A percentile compares a stretch with the other conserved stretches of the same genome.
These are phyloP conservation scores for Ochlodes sylvanus DNA, from an alignment of 2,888 invertebrate genomes.

Conservation along the genomic window DNA sequence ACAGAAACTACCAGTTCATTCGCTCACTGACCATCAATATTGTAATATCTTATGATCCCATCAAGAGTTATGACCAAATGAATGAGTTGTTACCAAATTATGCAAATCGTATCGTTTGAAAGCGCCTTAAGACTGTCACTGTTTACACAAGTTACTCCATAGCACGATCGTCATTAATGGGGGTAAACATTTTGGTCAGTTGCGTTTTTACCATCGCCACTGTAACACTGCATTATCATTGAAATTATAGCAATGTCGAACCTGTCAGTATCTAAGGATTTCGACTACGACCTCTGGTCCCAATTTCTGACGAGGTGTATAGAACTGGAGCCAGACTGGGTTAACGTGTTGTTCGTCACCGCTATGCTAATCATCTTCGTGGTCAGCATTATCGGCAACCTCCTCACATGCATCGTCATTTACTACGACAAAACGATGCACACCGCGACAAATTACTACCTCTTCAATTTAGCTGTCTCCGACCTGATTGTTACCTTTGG, in stretches of 20 bases:
- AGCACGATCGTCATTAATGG: slow-evolving; percentile 7
- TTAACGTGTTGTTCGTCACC: slow-evolving; percentile 45
- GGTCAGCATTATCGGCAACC: slow-evolving; percentile 61
- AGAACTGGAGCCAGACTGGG: slow-evolving; percentile 48
- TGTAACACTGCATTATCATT: background rate
- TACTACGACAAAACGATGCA: slow-evolving; percentile 70
- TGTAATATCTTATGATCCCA: too few species aligned
- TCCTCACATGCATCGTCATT: slow-evolving; percentile 72
- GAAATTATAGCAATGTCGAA: slow-evolving; percentile 41
- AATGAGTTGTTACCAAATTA: too few species aligned
- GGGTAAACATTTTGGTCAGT: slow-evolving; percentile 18
- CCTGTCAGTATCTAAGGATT: slow-evolving; percentile 76
- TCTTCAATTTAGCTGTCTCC: slow-evolving; percentile 71
- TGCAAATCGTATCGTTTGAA: slow-evolving; percentile 14
- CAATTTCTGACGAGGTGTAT: slow-evolving; percentile 50
- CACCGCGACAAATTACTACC: slow-evolving; percentile 71
- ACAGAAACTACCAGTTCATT: too few species aligned
- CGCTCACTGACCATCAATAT: too few species aligned
- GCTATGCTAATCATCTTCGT: slow-evolving; percentile 54
- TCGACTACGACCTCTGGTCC: slow-evolving; percentile 62
- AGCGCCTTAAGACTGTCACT: slow-evolving; percentile 13
- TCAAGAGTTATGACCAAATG: too few species aligned
- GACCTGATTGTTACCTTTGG: slow-evolving; percentile 67
- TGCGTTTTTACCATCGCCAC: slow-evolving; percentile 5
- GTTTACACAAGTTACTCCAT: slow-evolving; percentile 12